Evolutionary conservation across 2,888 invertebrate species (phyloP).

Genomic region (Stenodera caucasica): DNA sequence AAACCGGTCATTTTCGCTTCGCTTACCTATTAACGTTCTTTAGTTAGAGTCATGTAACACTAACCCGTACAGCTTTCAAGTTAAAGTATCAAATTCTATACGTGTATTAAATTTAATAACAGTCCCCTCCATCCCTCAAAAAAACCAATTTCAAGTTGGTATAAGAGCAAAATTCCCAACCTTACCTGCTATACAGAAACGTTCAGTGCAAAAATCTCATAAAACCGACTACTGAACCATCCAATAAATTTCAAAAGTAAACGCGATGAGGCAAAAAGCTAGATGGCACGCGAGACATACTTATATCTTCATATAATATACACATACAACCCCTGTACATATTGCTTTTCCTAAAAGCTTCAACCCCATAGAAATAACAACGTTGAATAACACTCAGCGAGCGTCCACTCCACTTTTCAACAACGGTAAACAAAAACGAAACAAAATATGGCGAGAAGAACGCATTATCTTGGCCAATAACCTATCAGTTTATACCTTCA

Average conservation of each 20-base stretch:
- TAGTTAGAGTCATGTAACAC: too few species aligned
- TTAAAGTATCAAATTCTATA: too few species aligned
- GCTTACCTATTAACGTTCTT: too few species aligned
- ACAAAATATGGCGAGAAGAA: too few species aligned
- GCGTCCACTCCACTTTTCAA: neutral
- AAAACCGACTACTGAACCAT: neutral
- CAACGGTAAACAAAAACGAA: neutral
- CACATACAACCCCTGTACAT: neutral
- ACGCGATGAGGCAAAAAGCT: neutral
- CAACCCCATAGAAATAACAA: neutral
- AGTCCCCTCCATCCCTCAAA: too few species aligned
- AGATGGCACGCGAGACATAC: neutral
- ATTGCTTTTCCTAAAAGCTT: neutral
- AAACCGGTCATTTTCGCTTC: too few species aligned
- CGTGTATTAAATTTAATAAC: neutral
- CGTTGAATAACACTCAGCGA: neutral
- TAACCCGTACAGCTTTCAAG: too few species aligned
- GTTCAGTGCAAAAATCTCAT: neutral
- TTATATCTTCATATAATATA: neutral
- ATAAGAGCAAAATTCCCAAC: neutral
- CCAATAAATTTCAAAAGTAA: neutral
- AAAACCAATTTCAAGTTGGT: neutral
- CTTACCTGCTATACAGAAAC: neutral
- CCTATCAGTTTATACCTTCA: too few species aligned
- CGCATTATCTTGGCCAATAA: too few species aligned